Percentiles rank a stretch among this genome's conserved stretches.
Evolutionary conservation across 2,113 vertebrate genomes (phyloP).

Genomic region (Psittacula cyanocephala): DNA sequence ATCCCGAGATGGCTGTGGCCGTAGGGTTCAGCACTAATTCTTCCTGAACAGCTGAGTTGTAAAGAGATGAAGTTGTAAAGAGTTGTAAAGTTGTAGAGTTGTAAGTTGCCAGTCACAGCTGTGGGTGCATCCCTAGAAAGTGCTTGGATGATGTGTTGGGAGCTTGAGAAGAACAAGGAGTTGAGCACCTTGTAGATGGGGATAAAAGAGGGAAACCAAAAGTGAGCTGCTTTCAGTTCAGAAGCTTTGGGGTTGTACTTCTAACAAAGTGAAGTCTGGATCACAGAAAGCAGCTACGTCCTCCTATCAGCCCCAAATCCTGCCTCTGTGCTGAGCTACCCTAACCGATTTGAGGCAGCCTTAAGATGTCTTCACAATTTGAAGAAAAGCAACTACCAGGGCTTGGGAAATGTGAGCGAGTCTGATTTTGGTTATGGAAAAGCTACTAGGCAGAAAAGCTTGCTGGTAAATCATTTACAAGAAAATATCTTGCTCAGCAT

Average conservation of each 20-base stretch:
- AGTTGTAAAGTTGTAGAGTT: no score
- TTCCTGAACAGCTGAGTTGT: not conserved
- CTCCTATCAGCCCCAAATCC: not conserved
- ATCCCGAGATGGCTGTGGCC: not conserved
- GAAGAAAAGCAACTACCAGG: not conserved
- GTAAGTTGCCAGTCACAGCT: not conserved
- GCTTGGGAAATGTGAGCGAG: not conserved
- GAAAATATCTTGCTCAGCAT: conserved; percentile 46
- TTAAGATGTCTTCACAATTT: not conserved
- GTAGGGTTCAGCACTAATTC: not conserved
- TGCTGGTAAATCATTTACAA: conserved; percentile 47
- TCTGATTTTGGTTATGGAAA: conserved; percentile 50
- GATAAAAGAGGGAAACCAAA: not conserved
- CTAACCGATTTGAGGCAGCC: not conserved
- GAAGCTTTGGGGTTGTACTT: not conserved
- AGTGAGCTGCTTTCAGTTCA: not conserved
- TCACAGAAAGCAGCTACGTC: not conserved
- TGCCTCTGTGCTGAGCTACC: not conserved
- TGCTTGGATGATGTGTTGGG: not conserved
- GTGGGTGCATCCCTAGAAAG: not conserved
- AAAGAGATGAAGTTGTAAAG: not conserved
- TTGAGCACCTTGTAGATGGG: not conserved
- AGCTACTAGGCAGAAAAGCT: conserved; percentile 15
- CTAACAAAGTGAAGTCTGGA: not conserved
- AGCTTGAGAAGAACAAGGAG: not conserved